Conservation (phyloP, 2,888 invertebrate species). For the Drosophila dives region DNA sequence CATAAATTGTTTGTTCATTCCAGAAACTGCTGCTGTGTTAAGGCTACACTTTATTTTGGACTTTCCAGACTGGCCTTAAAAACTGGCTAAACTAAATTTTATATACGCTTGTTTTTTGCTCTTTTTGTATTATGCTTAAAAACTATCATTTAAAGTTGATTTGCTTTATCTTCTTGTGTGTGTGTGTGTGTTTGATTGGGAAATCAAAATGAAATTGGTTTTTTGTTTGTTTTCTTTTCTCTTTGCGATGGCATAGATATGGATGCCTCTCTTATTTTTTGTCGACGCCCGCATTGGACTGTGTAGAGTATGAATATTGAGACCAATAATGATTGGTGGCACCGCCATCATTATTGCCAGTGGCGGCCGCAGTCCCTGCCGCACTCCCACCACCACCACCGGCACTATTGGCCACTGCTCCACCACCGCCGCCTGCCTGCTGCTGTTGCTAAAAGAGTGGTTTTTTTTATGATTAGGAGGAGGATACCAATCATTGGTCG, state of each 20-base stretch:
- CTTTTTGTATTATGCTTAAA: slow-evolving; percentile 50
- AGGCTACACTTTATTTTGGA: slow-evolving; percentile 37
- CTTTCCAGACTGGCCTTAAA: slow-evolving; percentile 55
- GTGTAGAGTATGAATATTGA: slow-evolving; percentile 84
- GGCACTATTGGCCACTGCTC: slow-evolving; percentile 56
- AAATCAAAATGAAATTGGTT: slow-evolving; percentile 33
- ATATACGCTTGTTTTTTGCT: slow-evolving; percentile 34
- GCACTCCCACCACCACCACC: slow-evolving; percentile 50
- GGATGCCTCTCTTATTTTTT: slow-evolving; percentile 56
- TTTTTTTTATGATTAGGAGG: not conserved
- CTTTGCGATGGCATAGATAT: slow-evolving; percentile 17
- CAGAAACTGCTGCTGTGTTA: slow-evolving; percentile 21
- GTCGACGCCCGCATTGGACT: slow-evolving; percentile 69
- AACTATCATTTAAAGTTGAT: slow-evolving; percentile 64
- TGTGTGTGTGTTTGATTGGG: slow-evolving; percentile 25
- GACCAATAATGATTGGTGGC: slow-evolving; percentile 84
- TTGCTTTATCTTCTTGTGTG: slow-evolving; percentile 43
- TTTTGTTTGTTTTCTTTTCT: not conserved
- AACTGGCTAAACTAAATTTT: slow-evolving; percentile 67
- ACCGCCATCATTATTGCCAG: slow-evolving; percentile 66
- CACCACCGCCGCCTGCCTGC: slow-evolving; percentile 28
- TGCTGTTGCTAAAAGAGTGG: slow-evolving; percentile 52
- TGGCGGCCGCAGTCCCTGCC: slow-evolving; percentile 40
- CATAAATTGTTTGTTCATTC: slow-evolving; percentile 2
- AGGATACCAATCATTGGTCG: not conserved